phyloP scores from a whole-genome alignment of 2,888 invertebrate genomes.

The Yponomeuta malinellus region DNA sequence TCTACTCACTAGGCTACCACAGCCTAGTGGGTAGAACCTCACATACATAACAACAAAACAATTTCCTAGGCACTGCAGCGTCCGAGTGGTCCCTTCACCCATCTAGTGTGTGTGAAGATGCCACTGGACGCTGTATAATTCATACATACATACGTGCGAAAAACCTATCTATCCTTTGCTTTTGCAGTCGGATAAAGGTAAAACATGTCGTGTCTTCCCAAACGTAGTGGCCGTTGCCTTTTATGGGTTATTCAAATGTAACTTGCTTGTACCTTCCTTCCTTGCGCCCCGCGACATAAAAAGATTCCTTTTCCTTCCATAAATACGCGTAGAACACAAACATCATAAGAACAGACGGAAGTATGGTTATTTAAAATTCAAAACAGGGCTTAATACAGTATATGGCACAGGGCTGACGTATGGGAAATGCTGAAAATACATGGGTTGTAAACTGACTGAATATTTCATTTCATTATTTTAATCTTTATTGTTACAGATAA shows the following conservation, averaged over 20 bases:
- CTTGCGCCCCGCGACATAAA: conserved; percentile 39
- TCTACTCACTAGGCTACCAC: too few relatives aligned
- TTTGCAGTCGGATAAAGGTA: background rate
- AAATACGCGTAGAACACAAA: conserved; percentile 26
- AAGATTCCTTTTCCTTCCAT: conserved; percentile 32
- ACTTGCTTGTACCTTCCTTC: conserved; percentile 33
- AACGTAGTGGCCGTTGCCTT: conserved; percentile 26
- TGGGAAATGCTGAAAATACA: background rate
- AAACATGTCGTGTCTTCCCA: conserved; percentile 9
- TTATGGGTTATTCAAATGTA: conserved; percentile 52
- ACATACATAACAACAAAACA: too few relatives aligned
- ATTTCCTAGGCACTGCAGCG: too few relatives aligned
- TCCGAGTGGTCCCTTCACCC: too few relatives aligned
- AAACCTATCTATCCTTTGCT: too few relatives aligned
- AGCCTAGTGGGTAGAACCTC: too few relatives aligned
- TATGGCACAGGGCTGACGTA: background rate
- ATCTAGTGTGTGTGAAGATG: too few relatives aligned
- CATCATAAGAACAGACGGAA: conserved; percentile 1
- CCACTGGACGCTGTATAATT: too few relatives aligned
- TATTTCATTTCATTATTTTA: too few relatives aligned
- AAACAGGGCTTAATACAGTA: background rate
- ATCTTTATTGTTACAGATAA: too few relatives aligned
- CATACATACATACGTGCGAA: too few relatives aligned
- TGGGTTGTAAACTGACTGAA: background rate
- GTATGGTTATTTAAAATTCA: conserved; percentile 19